Percentiles rank a stretch among this genome's conserved stretches.
Conservation (phyloP, 2,113 vertebrate species). For the Pangasianodon gigas region DNA sequence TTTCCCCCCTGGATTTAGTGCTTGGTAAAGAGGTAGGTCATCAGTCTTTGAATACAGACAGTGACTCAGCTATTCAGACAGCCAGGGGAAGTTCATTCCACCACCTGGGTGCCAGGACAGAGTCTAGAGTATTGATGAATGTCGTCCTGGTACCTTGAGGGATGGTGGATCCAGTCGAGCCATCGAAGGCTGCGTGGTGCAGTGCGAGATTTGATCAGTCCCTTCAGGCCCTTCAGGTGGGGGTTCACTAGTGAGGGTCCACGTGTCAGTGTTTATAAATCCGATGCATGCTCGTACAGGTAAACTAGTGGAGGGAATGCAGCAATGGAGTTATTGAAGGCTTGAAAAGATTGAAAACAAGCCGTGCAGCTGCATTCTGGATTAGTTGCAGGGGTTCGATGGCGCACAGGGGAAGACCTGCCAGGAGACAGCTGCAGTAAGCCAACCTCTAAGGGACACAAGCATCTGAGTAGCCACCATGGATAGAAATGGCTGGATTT, state of each 20-base stretch:
- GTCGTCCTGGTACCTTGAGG: background rate
- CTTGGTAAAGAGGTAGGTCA: background rate
- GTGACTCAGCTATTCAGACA: conserved; percentile 12
- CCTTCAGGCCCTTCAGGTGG: background rate
- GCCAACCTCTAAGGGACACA: background rate
- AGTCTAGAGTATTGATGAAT: background rate
- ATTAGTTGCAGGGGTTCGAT: background rate
- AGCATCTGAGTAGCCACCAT: background rate
- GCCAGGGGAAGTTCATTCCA: background rate
- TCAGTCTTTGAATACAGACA: conserved; percentile 2
- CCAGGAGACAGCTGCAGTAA: background rate
- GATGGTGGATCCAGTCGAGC: background rate
- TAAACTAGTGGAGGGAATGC: background rate
- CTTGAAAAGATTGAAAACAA: background rate
- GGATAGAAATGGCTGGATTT: background rate
- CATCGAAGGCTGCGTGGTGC: background rate
- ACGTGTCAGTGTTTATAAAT: background rate
- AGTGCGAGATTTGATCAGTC: background rate
- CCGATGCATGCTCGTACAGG: background rate
- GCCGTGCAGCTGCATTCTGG: background rate
- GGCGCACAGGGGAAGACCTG: background rate
- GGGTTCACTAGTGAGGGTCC: background rate
- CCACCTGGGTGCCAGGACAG: background rate
- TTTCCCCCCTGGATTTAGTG: background rate
- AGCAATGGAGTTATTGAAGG: background rate